Percentiles rank a stretch among this genome's conserved stretches.
Evolutionary conservation across 2,797 vertebrate species (phyloP).

Genomic region (Eutrigla gurnardus): DNA sequence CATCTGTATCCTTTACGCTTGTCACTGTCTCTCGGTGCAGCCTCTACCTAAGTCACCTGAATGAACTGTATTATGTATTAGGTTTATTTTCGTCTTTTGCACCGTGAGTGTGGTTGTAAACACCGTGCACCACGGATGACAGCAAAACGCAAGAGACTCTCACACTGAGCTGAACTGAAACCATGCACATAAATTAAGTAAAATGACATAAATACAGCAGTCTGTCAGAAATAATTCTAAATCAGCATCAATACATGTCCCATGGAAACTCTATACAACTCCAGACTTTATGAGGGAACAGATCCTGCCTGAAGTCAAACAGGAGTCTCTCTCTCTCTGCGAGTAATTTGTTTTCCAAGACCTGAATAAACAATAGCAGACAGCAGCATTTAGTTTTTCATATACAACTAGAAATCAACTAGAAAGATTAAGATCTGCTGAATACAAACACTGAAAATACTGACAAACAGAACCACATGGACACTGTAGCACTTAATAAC

Average conservation of each 20-base stretch:
- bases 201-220: too few relatives aligned
- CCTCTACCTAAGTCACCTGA: neutral
- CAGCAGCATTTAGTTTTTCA: slow-evolving; percentile 1
- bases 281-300: neutral
- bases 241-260: neutral
- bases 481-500: slow-evolving; percentile 12
- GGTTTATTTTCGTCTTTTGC: neutral
- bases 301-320: slow-evolving; percentile 13
- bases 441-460: slow-evolving; percentile 3
- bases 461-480: neutral
- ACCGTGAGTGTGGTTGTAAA: neutral
- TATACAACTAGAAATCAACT: slow-evolving; percentile 6
- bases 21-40: neutral
- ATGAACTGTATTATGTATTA: neutral
- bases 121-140: neutral
- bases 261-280: slow-evolving; percentile 6
- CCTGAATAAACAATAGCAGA: slow-evolving; percentile 8
- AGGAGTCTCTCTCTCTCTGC: neutral
- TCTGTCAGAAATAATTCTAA: too few relatives aligned
- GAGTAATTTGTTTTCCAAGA: slow-evolving; percentile 15
- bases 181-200: neutral
- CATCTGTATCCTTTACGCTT: too few relatives aligned
- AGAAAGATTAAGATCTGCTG: slow-evolving; percentile 15
- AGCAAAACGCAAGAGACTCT: neutral
- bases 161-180: neutral